These are phyloP conservation scores for Nestor notabilis DNA, from an alignment of 2,113 vertebrate species.

Conservation along the genomic window DNA sequence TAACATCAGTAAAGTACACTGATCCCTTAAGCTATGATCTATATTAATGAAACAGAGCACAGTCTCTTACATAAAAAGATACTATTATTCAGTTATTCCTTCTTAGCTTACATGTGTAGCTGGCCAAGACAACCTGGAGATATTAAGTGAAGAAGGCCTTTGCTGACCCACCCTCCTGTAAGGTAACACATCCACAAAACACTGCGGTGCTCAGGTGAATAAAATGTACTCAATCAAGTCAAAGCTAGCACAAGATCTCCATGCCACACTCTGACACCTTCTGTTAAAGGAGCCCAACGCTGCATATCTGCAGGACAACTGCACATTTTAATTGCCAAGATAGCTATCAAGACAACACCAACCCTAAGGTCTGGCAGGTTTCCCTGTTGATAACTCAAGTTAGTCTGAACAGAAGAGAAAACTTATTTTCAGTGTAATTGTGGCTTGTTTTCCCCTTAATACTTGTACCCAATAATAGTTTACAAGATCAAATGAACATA, in stretches of 20 bases:
- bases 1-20: background rate
- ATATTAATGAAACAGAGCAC: background rate
- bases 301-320: background rate
- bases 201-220: rapidly evolving
- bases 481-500: background rate
- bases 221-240: background rate
- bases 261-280: background rate
- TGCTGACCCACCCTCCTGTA: background rate
- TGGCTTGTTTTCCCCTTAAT: background rate
- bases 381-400: background rate
- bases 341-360: background rate
- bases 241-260: background rate
- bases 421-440: background rate
- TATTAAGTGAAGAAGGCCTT: background rate
- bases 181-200: background rate
- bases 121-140: background rate
- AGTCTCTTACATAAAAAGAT: background rate
- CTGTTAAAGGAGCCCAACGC: background rate
- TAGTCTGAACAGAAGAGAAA: background rate
- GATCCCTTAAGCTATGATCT: background rate
- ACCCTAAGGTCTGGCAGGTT: background rate
- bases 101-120: background rate
- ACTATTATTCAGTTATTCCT: background rate
- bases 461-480: background rate
- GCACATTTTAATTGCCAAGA: background rate